Conservation (phyloP, 2,797 vertebrate species). For the Rhodeus uyekii region DNA sequence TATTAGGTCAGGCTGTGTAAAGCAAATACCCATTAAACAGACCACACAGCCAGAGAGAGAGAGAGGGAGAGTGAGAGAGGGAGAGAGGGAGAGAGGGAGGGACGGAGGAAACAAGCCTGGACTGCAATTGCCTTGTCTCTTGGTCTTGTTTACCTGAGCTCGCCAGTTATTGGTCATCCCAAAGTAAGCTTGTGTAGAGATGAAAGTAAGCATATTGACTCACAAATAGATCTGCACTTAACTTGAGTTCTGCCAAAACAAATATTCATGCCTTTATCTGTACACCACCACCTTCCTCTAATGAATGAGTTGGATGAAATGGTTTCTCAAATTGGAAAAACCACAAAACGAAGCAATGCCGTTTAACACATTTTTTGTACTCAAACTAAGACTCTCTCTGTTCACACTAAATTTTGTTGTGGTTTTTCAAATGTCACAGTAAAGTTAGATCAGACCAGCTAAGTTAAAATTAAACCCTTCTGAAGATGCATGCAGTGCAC, state of each 20-base stretch:
- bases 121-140: constrained; percentile 34
- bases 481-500: constrained; percentile 12
- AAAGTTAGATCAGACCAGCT: not conserved
- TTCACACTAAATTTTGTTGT: not conserved
- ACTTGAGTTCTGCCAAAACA: constrained; percentile 19
- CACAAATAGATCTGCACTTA: constrained; percentile 18
- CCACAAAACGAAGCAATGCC: not conserved
- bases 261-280: not conserved
- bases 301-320: not conserved
- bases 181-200: constrained; percentile 12
- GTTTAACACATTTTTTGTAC: not conserved
- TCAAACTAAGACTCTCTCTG: not conserved
- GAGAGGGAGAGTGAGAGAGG: constrained; percentile 17
- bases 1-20: constrained; percentile 71
- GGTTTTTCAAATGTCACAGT: not conserved
- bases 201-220: constrained; percentile 22
- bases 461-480: not conserved
- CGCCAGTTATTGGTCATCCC: constrained; percentile 29
- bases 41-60: constrained; percentile 40
- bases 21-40: constrained; percentile 73
- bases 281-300: not conserved
- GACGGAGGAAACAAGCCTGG: constrained; percentile 9
- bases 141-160: constrained; percentile 31
- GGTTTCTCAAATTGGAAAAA: not conserved
- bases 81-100: constrained; percentile 12